Evolutionary conservation across 2,797 vertebrate species (phyloP).

Genomic region (Podargus strigoides): DNA sequence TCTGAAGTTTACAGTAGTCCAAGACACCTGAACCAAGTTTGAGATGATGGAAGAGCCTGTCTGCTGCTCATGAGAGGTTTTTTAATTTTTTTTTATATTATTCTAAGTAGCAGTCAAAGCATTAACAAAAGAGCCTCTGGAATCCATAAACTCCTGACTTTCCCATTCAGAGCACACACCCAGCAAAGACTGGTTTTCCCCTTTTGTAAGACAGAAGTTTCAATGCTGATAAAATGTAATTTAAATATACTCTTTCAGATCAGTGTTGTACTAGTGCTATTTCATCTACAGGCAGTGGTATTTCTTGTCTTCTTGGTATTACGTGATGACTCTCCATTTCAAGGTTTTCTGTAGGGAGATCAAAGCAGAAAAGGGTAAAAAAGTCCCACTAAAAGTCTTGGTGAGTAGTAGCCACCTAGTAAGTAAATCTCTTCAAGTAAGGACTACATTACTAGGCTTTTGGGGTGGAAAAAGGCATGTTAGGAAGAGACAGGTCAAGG

Average conservation of each 20-base stretch:
- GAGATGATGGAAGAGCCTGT: background rate
- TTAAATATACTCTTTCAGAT: background rate
- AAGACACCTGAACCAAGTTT: constrained; percentile 29
- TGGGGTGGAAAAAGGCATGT: background rate
- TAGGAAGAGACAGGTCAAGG: background rate
- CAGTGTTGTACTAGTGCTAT: background rate
- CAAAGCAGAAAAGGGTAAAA: background rate
- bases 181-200: background rate
- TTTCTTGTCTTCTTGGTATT: background rate
- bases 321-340: background rate
- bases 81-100: background rate
- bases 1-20: constrained; percentile 32
- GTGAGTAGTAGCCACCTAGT: background rate
- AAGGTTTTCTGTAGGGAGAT: background rate
- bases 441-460: background rate
- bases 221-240: background rate
- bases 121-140: background rate
- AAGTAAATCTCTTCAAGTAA: background rate
- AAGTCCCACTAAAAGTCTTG: fast-evolving
- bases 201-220: background rate
- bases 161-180: background rate
- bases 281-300: background rate
- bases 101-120: background rate
- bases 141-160: background rate
- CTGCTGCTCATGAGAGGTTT: background rate